Base-by-base conservation (phyloP, 1,140 invertebrate species). In the Asobara japonica region DNA sequence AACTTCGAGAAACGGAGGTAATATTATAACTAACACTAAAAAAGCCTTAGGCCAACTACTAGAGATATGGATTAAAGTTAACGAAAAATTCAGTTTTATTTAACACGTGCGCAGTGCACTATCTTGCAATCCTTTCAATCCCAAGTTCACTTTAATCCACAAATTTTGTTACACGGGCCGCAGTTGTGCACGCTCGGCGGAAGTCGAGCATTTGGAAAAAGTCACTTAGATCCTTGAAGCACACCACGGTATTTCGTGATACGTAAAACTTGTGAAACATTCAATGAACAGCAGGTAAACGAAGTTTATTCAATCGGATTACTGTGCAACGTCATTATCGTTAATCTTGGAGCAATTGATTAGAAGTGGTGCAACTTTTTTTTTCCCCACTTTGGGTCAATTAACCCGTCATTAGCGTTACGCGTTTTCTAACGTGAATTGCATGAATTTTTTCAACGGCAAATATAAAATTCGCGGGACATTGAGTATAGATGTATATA, bases 1-100 rank as follows among this genome's bases (percentile, higher is more conserved):
- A 56, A 18, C 25, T 56, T 56, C 51, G 51, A 56, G 51, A 56
- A 56, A 27, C 51, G 51, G 51, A 25, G 18, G 51, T 56, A 25
- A n/a, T n/a, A n/a, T n/a, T n/a, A n/a, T 56, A 56, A 10, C 51
- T 56, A n/a, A n/a, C n/a, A n/a, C n/a, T n/a, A n/a, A n/a, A n/a
- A n/a, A n/a, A n/a, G n/a, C n/a, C n/a, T n/a, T n/a, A n/a, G n/a
- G n/a, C n/a, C n/a, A n/a, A n/a, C n/a, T n/a, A n/a, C n/a, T n/a
- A n/a, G n/a, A n/a, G n/a, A n/a, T n/a, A n/a, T n/a, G n/a, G n/a
- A n/a, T n/a, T n/a, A n/a, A n/a, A n/a, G n/a, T n/a, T n/a, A n/a
- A n/a, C n/a, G n/a, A n/a, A n/a, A n/a, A n/a, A n/a, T n/a, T n/a
- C n/a, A n/a, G n/a, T n/a, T n/a, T n/a, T n/a, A n/a, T n/a, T n/a